phyloP scores from a whole-genome alignment of 2,797 vertebrate species.

The Hypotaenidia okinawae region DNA sequence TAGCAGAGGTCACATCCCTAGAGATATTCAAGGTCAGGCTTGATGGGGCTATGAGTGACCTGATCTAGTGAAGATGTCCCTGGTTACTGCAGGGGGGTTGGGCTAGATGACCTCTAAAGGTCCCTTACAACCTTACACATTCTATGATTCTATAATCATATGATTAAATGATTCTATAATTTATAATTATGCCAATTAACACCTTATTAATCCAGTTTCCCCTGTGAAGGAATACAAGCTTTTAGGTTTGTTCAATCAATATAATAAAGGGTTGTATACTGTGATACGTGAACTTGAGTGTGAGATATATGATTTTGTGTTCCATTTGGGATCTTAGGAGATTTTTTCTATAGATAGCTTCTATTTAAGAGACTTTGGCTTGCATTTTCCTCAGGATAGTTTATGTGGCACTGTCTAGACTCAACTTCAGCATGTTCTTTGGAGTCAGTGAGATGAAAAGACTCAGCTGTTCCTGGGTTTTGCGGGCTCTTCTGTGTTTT shows the following conservation, averaged over 20 bases:
- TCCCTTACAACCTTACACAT: too few relatives aligned
- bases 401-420: background rate
- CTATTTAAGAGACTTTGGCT: background rate
- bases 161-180: too few relatives aligned
- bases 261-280: background rate
- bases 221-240: background rate
- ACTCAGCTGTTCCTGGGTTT: background rate
- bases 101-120: too few relatives aligned
- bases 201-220: background rate
- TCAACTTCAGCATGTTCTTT: conserved; percentile 4
- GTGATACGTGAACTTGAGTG: background rate
- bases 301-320: background rate
- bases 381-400: background rate
- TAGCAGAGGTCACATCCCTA: too few relatives aligned
- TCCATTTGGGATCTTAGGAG: background rate
- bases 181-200: background rate
- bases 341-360: background rate
- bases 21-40: too few relatives aligned
- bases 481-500: conserved; percentile 1
- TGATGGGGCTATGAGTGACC: too few relatives aligned
- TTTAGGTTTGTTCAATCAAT: background rate
- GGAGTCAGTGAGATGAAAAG: conserved; percentile 38
- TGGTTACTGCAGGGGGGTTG: too few relatives aligned
- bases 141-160: too few relatives aligned
- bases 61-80: too few relatives aligned